Percentiles rank a stretch among this genome's conserved stretches.
phyloP scores from a whole-genome alignment of 37 sponge, comb jelly and placozoan genomes.

The Axinella damicornis region DNA sequence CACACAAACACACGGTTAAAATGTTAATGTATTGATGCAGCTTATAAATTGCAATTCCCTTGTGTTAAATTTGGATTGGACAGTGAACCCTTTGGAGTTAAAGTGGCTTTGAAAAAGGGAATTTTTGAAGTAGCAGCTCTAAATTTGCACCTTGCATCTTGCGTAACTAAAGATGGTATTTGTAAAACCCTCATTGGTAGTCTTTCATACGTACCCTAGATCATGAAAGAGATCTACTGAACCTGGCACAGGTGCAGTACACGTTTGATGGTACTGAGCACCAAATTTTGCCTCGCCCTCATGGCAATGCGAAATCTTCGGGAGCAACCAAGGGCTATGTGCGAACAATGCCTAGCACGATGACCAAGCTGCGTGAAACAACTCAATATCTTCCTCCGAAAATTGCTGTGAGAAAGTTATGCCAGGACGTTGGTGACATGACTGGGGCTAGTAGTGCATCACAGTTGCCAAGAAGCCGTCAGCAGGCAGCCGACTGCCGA shows the following conservation, averaged over 20 bases:
- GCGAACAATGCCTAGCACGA: conserved; percentile 27
- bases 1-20: no score
- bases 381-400: not conserved
- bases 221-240: conserved; percentile 4
- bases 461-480: conserved; percentile 22
- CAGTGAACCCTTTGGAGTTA: no score
- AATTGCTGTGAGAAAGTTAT: not conserved
- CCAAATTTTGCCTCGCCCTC: conserved; percentile 9
- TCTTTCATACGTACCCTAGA: conserved; percentile 2
- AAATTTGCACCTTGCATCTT: no score
- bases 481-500: conserved; percentile 28
- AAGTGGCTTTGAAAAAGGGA: no score
- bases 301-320: conserved; percentile 20
- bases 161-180: no score
- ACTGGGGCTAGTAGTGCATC: not conserved
- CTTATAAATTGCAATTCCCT: no score
- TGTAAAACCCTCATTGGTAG: no score
- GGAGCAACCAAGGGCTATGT: conserved; percentile 7
- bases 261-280: conserved; percentile 10
- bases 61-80: no score
- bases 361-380: conserved; percentile 4
- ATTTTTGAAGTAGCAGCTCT: no score
- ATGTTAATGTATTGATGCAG: no score
- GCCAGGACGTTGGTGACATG: conserved; percentile 3
- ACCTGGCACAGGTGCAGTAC: conserved; percentile 29